These are phyloP conservation scores for Bombus cullumanus DNA, from an alignment of 1,140 invertebrate genomes.

Conservation along the genomic window DNA sequence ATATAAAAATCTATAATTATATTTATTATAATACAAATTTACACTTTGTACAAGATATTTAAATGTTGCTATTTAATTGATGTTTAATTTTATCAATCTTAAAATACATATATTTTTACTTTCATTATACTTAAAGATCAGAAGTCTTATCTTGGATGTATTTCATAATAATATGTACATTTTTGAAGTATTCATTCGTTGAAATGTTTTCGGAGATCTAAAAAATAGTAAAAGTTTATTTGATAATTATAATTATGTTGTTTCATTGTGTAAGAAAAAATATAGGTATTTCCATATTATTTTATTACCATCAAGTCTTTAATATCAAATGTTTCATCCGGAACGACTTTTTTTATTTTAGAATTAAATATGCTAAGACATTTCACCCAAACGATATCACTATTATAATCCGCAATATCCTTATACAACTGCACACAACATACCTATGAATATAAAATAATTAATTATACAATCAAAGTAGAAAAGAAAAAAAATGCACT, in stretches of 20 bases:
- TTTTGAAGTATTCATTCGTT: slow-evolving; percentile 56
- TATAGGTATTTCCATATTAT: neutral
- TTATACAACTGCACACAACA: slow-evolving; percentile 76
- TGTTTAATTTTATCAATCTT: neutral
- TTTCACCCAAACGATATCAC: slow-evolving; percentile 79
- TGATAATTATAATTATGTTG: neutral
- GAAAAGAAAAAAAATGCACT: neutral
- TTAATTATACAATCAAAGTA: neutral
- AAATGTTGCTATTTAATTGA: neutral
- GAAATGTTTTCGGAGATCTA: slow-evolving; percentile 25
- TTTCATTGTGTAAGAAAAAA: neutral
- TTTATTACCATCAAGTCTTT: slow-evolving; percentile 56
- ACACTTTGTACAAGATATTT: neutral
- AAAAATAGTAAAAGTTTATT: slow-evolving; percentile 23
- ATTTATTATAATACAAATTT: slow-evolving; percentile 18
- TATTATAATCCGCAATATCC: slow-evolving; percentile 74
- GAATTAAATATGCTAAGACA: slow-evolving; percentile 76
- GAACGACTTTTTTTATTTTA: slow-evolving; percentile 49
- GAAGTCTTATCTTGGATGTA: slow-evolving; percentile 48
- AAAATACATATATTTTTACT: neutral
- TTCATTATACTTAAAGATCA: neutral
- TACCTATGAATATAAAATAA: slow-evolving; percentile 62
- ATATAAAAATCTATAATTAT: neutral
- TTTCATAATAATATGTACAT: slow-evolving; percentile 48
- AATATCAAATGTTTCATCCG: slow-evolving; percentile 44